Evolutionary conservation across 2,113 vertebrate species (phyloP).

Genomic region (Puntigrus tetrazona): DNA sequence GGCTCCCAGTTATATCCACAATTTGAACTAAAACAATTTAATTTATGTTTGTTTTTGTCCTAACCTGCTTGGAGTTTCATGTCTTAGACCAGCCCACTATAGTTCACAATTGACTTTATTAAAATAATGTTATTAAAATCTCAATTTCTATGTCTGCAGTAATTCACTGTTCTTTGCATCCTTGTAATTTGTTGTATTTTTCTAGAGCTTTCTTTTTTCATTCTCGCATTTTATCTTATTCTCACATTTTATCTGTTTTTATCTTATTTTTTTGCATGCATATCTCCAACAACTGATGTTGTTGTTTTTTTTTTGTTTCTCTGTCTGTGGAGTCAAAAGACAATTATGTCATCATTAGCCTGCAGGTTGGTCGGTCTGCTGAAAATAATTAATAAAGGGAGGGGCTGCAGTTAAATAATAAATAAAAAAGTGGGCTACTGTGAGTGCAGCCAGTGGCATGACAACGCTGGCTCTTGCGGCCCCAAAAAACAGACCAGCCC

Average conservation of each 20-base stretch:
- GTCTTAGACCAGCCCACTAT: not conserved
- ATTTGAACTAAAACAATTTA: not conserved
- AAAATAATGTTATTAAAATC: not conserved
- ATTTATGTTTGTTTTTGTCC: not conserved
- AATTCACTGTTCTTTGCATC: too few species aligned
- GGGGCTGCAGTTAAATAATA: not conserved
- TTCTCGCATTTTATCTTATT: not conserved
- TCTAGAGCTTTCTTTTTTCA: not conserved
- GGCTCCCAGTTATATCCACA: not conserved
- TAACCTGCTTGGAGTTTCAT: not conserved
- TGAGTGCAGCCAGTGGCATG: not conserved
- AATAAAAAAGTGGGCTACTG: not conserved
- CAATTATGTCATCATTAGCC: not conserved
- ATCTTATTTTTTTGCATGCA: not conserved
- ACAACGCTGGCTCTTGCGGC: too few species aligned
- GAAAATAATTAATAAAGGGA: not conserved
- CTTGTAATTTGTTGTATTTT: not conserved
- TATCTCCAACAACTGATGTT: not conserved
- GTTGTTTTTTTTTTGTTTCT: not conserved
- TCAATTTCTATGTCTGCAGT: too few species aligned
- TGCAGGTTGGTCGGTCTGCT: not conserved
- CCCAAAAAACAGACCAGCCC: too few species aligned
- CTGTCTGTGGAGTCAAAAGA: not conserved
- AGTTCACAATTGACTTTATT: not conserved
- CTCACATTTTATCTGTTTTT: too few species aligned